Base-by-base conservation (phyloP, 2,888 invertebrate genomes). In the Cryptus armator region DNA sequence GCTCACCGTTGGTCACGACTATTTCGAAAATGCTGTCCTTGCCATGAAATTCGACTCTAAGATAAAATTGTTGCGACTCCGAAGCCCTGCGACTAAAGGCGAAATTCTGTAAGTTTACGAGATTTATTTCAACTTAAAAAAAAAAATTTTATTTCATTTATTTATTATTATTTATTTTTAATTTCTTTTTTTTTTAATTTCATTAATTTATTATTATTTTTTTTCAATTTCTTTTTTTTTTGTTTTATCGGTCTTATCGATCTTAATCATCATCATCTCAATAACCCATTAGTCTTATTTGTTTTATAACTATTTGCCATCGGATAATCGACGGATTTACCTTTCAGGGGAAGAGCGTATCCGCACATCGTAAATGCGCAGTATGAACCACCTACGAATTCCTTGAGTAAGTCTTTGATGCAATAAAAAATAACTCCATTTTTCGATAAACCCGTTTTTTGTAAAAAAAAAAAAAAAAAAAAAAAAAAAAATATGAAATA, bases 11-110 rank as follows among this genome's bases (percentile, higher is more conserved):
- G 72, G 72, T 29, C 1, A 44, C 32, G 14, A 74, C 29, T 44
- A 74, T 62, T 74, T 74, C 29, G 29, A 74, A 14, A 74, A 74
- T 5, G n/a, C n/a, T n/a, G 6, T 74, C 16, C 46, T 14, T 46
- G 44, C n/a, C 29, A 46, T 46, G 10, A 59, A 29, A 46, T 74
- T 74, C 46, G n/a, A n/a, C 14, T 7, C 3, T n/a, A 74, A 14
- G 12, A 46, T 3, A 46, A 24, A 56, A 56, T 3, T 56, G 12
- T 56, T 19, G 56, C 16, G 10, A 19, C 56, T 56, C 2, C 56
- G 56, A 29, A 24, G 24, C 7, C 1, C 56, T 1, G 24, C 9
- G 24, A 10, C 7, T 2, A 56, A 56, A 19, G 16, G 12, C 10
- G 24, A 24, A 56, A 24, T 7, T 3, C 24, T 10, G 56, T 56